Conservation (phyloP, 2,113 vertebrate species). For the Leptobrachium leishanense region DNA sequence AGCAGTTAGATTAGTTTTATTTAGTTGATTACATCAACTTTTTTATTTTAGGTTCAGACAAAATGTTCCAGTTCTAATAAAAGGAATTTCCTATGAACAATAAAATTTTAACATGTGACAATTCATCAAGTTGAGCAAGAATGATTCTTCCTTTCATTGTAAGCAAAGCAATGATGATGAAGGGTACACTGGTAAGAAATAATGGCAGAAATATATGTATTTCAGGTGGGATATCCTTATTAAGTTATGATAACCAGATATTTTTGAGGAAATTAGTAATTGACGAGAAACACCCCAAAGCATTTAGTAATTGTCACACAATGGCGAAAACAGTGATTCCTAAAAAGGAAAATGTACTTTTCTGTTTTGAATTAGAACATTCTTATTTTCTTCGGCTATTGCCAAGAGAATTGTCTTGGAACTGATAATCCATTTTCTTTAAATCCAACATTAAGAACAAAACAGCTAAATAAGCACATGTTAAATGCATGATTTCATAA, state of each 20-base stretch:
- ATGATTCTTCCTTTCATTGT: neutral
- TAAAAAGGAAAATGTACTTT: neutral
- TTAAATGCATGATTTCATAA: conserved; percentile 16
- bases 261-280: conserved; percentile 31
- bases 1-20: conserved; percentile 29
- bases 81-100: conserved; percentile 51
- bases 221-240: conserved; percentile 44
- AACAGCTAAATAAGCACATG: conserved; percentile 19
- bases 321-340: neutral
- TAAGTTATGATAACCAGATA: conserved; percentile 13
- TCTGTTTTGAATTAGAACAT: neutral
- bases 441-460: neutral
- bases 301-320: conserved; percentile 5
- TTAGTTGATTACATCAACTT: conserved; percentile 8
- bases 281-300: conserved; percentile 32
- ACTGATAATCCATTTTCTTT: conserved; percentile 15
- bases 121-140: neutral
- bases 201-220: conserved; percentile 47
- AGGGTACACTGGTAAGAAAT: conserved; percentile 56
- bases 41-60: conserved; percentile 1
- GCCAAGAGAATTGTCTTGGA: neutral
- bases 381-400: conserved; percentile 1
- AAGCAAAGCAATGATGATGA: conserved; percentile 46
- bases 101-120: conserved; percentile 49
- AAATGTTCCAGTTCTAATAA: conserved; percentile 50